Percentiles rank a stretch among this genome's conserved stretches.
phyloP scores from a whole-genome alignment of 2,797 vertebrate genomes.

The Takifugu rubripes region DNA sequence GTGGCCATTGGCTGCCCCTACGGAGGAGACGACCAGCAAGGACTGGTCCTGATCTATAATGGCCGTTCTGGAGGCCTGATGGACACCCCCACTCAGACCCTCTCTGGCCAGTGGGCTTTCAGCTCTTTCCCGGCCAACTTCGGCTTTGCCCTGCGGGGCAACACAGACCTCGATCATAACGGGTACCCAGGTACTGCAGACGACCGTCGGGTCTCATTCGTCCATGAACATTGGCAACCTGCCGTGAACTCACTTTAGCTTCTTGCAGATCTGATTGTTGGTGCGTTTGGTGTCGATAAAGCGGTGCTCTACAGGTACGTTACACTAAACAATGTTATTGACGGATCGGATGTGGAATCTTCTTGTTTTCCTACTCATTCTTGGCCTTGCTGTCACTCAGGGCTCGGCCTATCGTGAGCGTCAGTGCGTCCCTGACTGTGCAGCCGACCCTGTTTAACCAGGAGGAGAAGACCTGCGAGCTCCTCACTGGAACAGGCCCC shows the following conservation, averaged over 20 bases:
- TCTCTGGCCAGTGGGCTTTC: slow-evolving; percentile 81
- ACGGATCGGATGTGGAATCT: neutral
- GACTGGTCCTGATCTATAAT: slow-evolving; percentile 84
- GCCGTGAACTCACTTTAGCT: slow-evolving; percentile 1
- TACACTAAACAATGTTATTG: neutral
- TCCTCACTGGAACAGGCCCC: slow-evolving; percentile 64
- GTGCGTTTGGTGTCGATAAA: slow-evolving; percentile 87
- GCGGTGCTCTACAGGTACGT: slow-evolving; percentile 85
- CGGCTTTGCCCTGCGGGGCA: slow-evolving; percentile 82
- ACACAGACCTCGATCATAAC: slow-evolving; percentile 85
- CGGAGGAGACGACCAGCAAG: slow-evolving; percentile 81
- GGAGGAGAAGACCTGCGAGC: slow-evolving; percentile 83
- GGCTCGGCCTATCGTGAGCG: slow-evolving; percentile 86
- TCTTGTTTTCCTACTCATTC: neutral
- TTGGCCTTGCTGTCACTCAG: slow-evolving; percentile 56
- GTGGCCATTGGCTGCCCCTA: slow-evolving; percentile 85
- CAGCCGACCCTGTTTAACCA: slow-evolving; percentile 88
- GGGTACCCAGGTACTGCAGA: slow-evolving; percentile 84
- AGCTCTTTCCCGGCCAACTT: slow-evolving; percentile 79
- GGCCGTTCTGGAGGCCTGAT: slow-evolving; percentile 75
- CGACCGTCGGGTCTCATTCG: neutral
- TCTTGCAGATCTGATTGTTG: slow-evolving; percentile 85
- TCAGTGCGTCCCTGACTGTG: slow-evolving; percentile 80
- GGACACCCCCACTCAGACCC: slow-evolving; percentile 80
- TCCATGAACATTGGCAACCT: neutral